These are phyloP conservation scores for Micromussa lordhowensis DNA, from an alignment of 92 coral and sea anemone species.

Conservation along the genomic window DNA sequence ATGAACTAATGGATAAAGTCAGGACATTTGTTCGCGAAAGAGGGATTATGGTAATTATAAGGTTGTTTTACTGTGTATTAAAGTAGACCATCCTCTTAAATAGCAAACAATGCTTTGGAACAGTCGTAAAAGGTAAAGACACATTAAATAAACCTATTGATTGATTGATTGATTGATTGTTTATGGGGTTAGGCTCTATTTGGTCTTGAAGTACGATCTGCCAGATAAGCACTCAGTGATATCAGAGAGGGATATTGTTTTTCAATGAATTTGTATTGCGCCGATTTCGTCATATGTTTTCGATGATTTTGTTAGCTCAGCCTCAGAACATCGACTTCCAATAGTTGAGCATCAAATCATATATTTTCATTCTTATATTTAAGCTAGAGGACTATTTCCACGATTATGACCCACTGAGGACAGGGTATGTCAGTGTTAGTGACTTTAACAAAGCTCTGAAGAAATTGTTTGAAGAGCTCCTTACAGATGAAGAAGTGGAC, in stretches of 20 bases:
- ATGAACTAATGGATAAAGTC: conserved; percentile 34
- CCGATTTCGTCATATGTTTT: too few relatives aligned
- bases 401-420: conserved; percentile 14
- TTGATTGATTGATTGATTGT: too few relatives aligned
- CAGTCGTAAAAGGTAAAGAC: too few relatives aligned
- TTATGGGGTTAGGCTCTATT: too few relatives aligned
- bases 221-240: too few relatives aligned
- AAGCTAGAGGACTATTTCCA: conserved; percentile 31
- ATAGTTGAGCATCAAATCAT: not conserved
- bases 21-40: conserved; percentile 32
- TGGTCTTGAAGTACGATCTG: too few relatives aligned
- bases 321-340: not conserved
- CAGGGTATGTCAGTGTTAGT: conserved; percentile 4
- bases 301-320: too few relatives aligned
- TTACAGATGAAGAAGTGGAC: conserved; percentile 12
- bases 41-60: conserved; percentile 65
- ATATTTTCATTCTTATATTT: not conserved
- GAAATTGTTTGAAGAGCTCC: not conserved
- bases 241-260: too few relatives aligned
- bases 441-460: conserved; percentile 17
- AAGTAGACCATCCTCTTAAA: not conserved
- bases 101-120: not conserved
- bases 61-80: not conserved
- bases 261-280: too few relatives aligned
- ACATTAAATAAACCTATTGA: too few relatives aligned